Percentiles rank a stretch among this genome's conserved stretches.
Conservation (phyloP, 2,797 vertebrate species). For the Thunnus albacares region DNA sequence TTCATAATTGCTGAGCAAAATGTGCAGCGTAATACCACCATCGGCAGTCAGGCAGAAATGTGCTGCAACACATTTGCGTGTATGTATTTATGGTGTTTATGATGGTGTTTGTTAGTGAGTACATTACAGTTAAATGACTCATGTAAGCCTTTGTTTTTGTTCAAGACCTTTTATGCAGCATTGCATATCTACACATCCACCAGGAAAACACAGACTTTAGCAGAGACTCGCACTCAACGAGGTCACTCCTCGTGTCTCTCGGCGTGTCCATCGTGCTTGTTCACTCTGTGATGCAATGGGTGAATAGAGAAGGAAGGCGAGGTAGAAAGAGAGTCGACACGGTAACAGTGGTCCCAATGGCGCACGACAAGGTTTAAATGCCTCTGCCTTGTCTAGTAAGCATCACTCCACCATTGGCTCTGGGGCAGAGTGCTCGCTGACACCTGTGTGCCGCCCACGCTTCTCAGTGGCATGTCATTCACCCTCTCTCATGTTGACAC, state of each 20-base stretch:
- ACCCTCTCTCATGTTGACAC: constrained; percentile 73
- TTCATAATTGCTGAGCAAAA: constrained; percentile 46
- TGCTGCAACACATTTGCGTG: constrained; percentile 18
- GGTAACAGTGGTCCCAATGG: constrained; percentile 60
- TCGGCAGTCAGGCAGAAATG: constrained; percentile 18
- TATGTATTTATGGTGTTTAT: constrained; percentile 13
- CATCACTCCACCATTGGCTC: constrained; percentile 74
- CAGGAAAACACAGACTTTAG: constrained; percentile 5
- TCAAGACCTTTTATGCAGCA: neutral
- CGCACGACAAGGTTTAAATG: constrained; percentile 58
- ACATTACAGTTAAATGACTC: constrained; percentile 33
- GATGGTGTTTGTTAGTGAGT: constrained; percentile 9
- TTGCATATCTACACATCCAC: neutral
- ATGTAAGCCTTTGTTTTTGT: constrained; percentile 3
- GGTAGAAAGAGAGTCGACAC: constrained; percentile 37
- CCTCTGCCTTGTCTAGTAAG: constrained; percentile 78
- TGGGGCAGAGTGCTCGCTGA: constrained; percentile 75
- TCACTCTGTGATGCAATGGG: constrained; percentile 37
- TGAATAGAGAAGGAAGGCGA: constrained; percentile 29
- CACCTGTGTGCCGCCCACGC: constrained; percentile 75
- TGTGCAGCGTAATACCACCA: constrained; percentile 13
- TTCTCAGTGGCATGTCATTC: constrained; percentile 72
- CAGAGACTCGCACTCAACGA: constrained; percentile 3
- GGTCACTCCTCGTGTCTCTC: constrained; percentile 28
- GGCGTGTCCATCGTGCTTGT: constrained; percentile 37